Evolutionary conservation across 2,888 invertebrate species (phyloP).

Genomic region (Trachelus stipa): DNA sequence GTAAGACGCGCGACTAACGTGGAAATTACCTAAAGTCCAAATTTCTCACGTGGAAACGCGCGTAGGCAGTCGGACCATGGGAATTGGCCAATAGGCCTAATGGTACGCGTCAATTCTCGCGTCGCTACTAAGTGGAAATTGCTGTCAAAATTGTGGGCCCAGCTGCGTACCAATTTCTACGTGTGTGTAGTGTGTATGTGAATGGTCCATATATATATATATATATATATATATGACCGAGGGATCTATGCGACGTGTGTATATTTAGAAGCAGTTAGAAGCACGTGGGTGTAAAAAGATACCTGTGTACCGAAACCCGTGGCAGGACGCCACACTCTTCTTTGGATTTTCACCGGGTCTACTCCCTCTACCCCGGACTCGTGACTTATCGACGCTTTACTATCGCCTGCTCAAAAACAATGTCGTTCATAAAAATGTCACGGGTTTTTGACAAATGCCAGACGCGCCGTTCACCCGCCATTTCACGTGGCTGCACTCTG

Average conservation of each 20-base stretch:
- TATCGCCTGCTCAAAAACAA: constrained; percentile 23
- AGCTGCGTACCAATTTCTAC: constrained; percentile 46
- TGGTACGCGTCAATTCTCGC: constrained; percentile 1
- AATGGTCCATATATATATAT: constrained; percentile 35
- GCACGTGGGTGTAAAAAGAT: constrained; percentile 51
- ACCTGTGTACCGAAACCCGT: constrained; percentile 19
- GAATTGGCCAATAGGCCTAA: constrained; percentile 5
- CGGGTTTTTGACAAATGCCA: constrained; percentile 39
- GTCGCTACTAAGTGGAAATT: constrained; percentile 63
- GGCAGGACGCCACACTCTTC: not conserved
- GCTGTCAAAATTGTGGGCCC: constrained; percentile 62
- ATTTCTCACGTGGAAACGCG: not conserved
- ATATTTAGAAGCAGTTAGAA: constrained; percentile 46
- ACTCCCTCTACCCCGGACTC: not conserved
- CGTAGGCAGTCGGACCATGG: not conserved
- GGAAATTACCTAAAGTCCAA: not conserved
- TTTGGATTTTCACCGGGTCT: not conserved
- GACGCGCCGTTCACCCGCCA: constrained; percentile 16
- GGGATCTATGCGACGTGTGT: constrained; percentile 36
- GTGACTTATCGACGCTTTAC: constrained; percentile 23
- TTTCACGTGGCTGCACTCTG: constrained; percentile 3
- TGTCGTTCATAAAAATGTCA: constrained; percentile 40
- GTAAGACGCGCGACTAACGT: not conserved
- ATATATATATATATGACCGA: not conserved
- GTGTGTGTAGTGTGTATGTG: not conserved